Evolutionary conservation across 1,140 invertebrate genomes (phyloP), one percentile per base, ranked within the genome.

Genomic region (Drosophila tristis): DNA sequence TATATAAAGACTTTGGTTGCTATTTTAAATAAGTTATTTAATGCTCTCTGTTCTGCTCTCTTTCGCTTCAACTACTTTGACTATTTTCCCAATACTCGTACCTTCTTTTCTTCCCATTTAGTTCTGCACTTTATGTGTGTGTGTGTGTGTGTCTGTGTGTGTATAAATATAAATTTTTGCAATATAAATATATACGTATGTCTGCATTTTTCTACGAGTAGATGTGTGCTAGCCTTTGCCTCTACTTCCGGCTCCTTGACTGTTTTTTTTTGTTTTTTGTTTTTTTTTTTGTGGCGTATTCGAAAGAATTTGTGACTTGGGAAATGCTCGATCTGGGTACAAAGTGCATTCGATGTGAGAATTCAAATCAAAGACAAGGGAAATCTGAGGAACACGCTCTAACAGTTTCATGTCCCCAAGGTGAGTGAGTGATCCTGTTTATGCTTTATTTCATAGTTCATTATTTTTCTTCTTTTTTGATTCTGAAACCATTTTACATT

Each of bases 401-500:
- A 70, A 70, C 49, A 47, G 64, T 77, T 78, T 35, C 45, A 55
- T 65, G 42, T 48, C 49, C 43, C 47, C 29, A 54, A 26, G 54
- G 49, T 59, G 49, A 42, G 51, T 63, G 20, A 20, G 20, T 20
- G 64, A 67, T 70, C 50, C 45, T 58, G 51, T 70, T 31, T 48
- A 57, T 74, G 45, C 44, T 48, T 29, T 31, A 31, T 31, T 25
- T 25, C 23, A 25, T 71, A 72, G 62, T 68, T 80, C 11, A 51
- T 25, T 66, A 59, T 51, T 56, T 72, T 39, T 54, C 61, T 89
- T 67, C 25, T 63, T 44, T 72, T 87, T 82, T 79, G 84, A 89
- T 89, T 90, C 72, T 89, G 84, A 89, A 89, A 89, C 84, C 84
- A 89, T 89, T 89, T 86, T 89, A 79, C 76, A 84, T 89, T 87